Evolutionary conservation across 2,888 invertebrate species (phyloP), one percentile per base, ranked within the genome.

Genomic region (Nomada flava): DNA sequence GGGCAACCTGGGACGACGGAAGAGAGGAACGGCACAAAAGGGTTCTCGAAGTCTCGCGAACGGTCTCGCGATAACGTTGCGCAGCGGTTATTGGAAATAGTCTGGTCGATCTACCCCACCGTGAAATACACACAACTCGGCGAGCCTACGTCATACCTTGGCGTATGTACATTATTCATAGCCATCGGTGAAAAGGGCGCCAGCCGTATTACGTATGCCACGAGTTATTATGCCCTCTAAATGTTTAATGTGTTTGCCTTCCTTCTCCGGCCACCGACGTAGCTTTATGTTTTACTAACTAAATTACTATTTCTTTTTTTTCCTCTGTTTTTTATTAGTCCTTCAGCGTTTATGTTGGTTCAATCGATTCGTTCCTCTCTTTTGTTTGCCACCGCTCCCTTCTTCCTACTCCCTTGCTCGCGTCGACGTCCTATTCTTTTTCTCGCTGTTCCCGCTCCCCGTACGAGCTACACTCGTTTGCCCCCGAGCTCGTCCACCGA

Each of bases 161-260:
- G 90, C 90, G 89, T 89, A 89, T 90, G 91, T 92, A 92, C 91
- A 93, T 93, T 92, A 93, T 93, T 93, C 92, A 93, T 92, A 89
- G 91, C 90, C 91, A 91, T 91, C 92, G 91, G 91, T 91, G 92
- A 92, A 92, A 92, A 93, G 92, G 92, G 93, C 91, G 92, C 92
- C 91, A 89, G 91, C 90, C 91, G 90, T 91, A 91, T 92, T 92
- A 93, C 92, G 92, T 92, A 92, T 92, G 91, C 92, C 91, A 91
- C 91, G 91, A 92, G 93, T 94, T 93, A 93, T 94, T 94, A 93
- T 93, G 93, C 92, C 91, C 92, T 92, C 91, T 93, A 93, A 94
- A 94, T 94, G 92, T 93, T 93, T 93, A 93, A 94, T 94, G 93
- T 93, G 93, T 94, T 94, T 94, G 93, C 93, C 92, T 93, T 93